These are phyloP conservation scores for Chanos chanos DNA, from an alignment of 2,797 vertebrate species.

Conservation along the genomic window DNA sequence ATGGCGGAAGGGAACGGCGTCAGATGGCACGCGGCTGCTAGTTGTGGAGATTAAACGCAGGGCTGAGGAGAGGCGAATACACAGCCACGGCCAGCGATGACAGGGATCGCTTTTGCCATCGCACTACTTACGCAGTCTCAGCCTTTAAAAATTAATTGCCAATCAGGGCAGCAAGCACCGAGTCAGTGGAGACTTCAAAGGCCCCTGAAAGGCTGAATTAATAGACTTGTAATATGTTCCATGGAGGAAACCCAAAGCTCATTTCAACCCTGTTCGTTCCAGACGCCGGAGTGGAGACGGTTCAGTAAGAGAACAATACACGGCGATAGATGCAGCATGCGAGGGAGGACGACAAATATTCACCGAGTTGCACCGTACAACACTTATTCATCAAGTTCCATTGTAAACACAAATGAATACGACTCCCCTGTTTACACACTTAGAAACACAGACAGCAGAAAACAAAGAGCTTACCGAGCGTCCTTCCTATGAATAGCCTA, in stretches of 20 bases:
- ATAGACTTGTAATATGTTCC: slow-evolving; percentile 39
- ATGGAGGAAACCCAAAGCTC: slow-evolving; percentile 16
- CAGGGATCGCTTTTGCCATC: neutral
- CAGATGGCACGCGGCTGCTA: slow-evolving; percentile 46
- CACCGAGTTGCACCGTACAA: slow-evolving; percentile 7
- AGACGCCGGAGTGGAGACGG: slow-evolving; percentile 10
- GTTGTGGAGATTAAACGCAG: neutral
- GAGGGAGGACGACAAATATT: slow-evolving; percentile 23
- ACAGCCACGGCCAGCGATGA: neutral
- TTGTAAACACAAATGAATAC: too few relatives aligned
- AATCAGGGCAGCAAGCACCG: slow-evolving; percentile 75
- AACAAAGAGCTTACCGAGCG: too few relatives aligned
- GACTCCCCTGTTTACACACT: too few relatives aligned
- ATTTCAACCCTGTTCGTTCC: slow-evolving; percentile 31
- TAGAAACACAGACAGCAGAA: too few relatives aligned
- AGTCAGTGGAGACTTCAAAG: slow-evolving; percentile 78
- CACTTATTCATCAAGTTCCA: slow-evolving; percentile 25
- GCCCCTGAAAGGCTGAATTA: slow-evolving; percentile 31
- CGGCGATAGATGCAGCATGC: slow-evolving; percentile 6
- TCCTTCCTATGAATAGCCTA: too few relatives aligned
- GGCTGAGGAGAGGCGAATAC: neutral
- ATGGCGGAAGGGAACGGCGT: slow-evolving; percentile 35
- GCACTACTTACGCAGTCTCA: slow-evolving; percentile 60
- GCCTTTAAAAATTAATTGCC: slow-evolving; percentile 85
- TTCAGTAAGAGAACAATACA: slow-evolving; percentile 26